These are phyloP conservation scores for Amphibalanus amphitrite DNA, from an alignment of 1,140 invertebrate species.

Conservation along the genomic window DNA sequence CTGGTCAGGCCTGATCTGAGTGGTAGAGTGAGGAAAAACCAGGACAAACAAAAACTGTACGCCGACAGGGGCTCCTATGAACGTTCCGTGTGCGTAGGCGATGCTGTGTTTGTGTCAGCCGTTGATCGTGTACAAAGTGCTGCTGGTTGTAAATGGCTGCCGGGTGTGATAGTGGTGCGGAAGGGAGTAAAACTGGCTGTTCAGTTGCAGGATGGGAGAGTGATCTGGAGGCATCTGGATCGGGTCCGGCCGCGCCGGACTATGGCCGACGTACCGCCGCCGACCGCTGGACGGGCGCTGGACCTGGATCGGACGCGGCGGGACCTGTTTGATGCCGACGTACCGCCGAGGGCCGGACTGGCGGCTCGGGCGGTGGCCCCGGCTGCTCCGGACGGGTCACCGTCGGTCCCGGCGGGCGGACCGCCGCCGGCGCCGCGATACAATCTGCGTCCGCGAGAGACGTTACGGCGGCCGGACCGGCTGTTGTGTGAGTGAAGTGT, in stretches of 20 bases:
- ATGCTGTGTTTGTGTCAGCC: background rate
- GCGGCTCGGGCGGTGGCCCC: no score
- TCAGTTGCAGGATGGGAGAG: background rate
- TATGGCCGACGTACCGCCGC: background rate
- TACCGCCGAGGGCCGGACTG: no score
- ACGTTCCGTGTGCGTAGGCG: background rate
- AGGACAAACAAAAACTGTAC: background rate
- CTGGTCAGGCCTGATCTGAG: background rate
- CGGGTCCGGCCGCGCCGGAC: background rate
- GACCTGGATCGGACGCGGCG: no score
- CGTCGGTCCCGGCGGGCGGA: no score
- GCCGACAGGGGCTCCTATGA: background rate
- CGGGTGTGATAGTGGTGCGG: background rate
- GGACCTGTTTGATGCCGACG: no score
- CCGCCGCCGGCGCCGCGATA: no score
- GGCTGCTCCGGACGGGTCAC: no score
- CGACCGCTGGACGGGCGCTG: no score
- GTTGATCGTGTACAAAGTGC: background rate
- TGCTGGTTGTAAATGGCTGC: background rate
- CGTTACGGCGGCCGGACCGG: no score
- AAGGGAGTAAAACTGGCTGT: background rate
- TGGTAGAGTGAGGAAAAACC: background rate
- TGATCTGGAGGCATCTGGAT: background rate
- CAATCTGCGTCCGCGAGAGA: no score
- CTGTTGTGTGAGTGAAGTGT: no score